phyloP scores from a whole-genome alignment of 2,797 vertebrate species.

The Taeniopygia guttata region DNA sequence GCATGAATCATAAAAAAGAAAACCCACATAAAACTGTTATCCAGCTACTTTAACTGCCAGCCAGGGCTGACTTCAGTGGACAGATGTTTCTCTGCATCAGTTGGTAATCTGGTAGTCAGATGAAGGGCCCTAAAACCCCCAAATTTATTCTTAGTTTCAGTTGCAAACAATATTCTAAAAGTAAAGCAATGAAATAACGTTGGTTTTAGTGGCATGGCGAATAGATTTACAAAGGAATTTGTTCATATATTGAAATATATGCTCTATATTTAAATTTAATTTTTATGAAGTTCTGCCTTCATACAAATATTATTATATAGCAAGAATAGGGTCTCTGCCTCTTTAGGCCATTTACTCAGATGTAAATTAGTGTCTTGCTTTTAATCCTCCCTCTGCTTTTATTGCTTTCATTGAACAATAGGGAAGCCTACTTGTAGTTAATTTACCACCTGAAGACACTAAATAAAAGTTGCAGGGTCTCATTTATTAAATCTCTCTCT shows the following conservation, averaged over 20 bases:
- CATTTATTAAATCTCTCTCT: constrained; percentile 23
- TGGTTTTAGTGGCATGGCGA: not conserved
- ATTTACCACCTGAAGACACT: constrained; percentile 53
- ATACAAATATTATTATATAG: not conserved
- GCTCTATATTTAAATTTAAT: not conserved
- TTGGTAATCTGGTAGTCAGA: not conserved
- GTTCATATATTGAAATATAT: not conserved
- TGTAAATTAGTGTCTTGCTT: constrained; percentile 10
- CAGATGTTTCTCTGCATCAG: not conserved
- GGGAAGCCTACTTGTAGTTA: constrained; percentile 29
- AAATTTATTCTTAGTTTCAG: not conserved
- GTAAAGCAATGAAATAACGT: not conserved
- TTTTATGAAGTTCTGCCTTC: not conserved
- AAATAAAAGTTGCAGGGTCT: constrained; percentile 6
- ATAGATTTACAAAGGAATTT: not conserved
- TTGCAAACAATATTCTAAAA: not conserved
- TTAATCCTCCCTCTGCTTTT: constrained; percentile 20
- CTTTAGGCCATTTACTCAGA: not conserved
- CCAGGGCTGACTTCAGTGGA: not conserved
- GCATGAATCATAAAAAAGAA: not conserved
- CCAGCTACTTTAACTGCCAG: not conserved
- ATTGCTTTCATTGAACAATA: constrained; percentile 31
- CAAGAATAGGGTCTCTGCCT: not conserved
- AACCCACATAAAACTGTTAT: not conserved
- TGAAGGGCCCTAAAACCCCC: accelerated